phyloP scores from a whole-genome alignment of 2,888 invertebrate genomes.

The Cosmorhoe ocellata region DNA sequence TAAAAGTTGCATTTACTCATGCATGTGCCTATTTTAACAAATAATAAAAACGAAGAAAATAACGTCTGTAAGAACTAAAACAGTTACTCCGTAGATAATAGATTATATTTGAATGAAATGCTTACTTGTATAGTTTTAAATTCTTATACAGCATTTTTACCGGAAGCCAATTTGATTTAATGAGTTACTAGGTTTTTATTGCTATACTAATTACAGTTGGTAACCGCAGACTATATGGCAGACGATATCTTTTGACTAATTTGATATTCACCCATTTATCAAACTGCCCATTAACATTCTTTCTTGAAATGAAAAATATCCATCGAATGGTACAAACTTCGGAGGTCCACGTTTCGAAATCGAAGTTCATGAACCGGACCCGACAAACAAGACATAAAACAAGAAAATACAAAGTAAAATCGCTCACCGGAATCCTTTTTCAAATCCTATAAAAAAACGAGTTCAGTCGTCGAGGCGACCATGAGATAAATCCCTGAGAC shows the following conservation, averaged over 20 bases:
- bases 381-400: slow-evolving; percentile 31
- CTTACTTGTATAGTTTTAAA: slow-evolving; percentile 8
- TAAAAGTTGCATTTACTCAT: no score
- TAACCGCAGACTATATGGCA: slow-evolving; percentile 17
- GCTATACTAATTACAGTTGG: slow-evolving; percentile 22
- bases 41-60: no score
- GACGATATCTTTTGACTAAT: slow-evolving; percentile 16
- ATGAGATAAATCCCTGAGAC: slow-evolving; percentile 78
- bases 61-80: not conserved
- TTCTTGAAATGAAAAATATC: not conserved
- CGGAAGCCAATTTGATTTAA: slow-evolving; percentile 29
- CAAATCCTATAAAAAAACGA: slow-evolving; percentile 62
- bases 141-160: slow-evolving; percentile 16
- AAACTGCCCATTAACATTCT: slow-evolving; percentile 8
- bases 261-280: slow-evolving; percentile 1
- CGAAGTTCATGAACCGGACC: slow-evolving; percentile 11
- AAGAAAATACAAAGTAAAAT: slow-evolving; percentile 55
- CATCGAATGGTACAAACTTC: slow-evolving; percentile 1
- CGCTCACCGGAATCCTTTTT: slow-evolving; percentile 60
- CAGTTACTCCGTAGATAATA: not conserved
- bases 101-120: not conserved
- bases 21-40: no score
- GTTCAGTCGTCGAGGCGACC: slow-evolving; percentile 59
- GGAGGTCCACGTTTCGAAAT: not conserved
- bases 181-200: slow-evolving; percentile 22